These are phyloP conservation scores for Pristionchus maxplancki DNA, from an alignment of 2,888 invertebrate genomes.

Conservation along the genomic window DNA sequence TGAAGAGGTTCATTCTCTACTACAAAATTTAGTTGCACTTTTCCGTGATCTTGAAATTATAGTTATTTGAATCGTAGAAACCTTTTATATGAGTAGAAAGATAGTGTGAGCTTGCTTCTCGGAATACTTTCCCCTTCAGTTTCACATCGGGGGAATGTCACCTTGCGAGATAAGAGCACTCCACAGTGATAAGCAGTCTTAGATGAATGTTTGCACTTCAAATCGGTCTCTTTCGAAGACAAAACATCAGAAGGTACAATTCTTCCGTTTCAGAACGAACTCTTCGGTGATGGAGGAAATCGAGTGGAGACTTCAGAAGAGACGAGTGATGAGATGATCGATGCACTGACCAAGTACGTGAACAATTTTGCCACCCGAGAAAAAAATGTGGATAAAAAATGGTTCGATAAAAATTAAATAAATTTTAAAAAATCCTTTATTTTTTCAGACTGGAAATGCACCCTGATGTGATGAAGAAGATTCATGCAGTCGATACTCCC, in stretches of 20 bases:
- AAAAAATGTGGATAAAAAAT: background rate
- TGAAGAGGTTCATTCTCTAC: slow-evolving; percentile 24
- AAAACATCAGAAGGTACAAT: background rate
- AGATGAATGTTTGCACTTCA: background rate
- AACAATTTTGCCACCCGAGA: background rate
- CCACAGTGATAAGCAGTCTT: background rate
- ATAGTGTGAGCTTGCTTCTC: background rate
- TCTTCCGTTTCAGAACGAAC: background rate
- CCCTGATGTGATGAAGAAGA: background rate
- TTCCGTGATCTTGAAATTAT: background rate
- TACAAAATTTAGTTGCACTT: too few species aligned
- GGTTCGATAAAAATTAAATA: too few species aligned
- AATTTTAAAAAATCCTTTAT: background rate
- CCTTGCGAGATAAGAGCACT: background rate
- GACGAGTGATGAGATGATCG: slow-evolving; percentile 22
- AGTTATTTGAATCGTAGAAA: too few species aligned
- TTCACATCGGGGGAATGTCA: background rate
- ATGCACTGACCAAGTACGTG: slow-evolving; percentile 8
- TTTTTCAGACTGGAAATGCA: slow-evolving; percentile 12
- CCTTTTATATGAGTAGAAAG: background rate
- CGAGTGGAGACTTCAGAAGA: slow-evolving; percentile 24
- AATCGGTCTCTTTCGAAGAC: background rate
- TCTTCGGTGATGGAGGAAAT: slow-evolving; percentile 23
- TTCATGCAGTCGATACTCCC: background rate
- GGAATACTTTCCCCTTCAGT: slow-evolving; percentile 3